phyloP scores from a whole-genome alignment of 23 tunicate species.

The Diplosoma virens region DNA sequence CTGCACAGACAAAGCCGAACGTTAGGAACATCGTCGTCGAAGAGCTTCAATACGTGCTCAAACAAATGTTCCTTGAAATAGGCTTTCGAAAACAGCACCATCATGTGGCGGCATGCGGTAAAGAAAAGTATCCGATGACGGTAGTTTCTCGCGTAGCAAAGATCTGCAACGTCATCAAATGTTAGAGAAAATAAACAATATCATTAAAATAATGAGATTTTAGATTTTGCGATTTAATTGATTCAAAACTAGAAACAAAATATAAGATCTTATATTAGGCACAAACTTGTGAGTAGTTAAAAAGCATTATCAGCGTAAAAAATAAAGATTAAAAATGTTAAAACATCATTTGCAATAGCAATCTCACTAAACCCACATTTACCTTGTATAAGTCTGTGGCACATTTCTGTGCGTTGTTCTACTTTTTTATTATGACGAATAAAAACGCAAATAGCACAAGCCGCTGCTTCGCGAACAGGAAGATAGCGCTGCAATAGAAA shows the following conservation, averaged over 20 bases:
- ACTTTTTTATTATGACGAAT: constrained; percentile 59
- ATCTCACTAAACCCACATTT: background rate
- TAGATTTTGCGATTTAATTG: too few relatives aligned
- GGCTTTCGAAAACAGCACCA: constrained; percentile 58
- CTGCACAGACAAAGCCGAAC: constrained; percentile 77
- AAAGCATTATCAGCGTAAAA: too few relatives aligned
- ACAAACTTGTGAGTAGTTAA: too few relatives aligned
- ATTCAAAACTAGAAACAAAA: too few relatives aligned
- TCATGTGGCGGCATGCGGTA: constrained; percentile 69
- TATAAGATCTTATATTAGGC: too few relatives aligned
- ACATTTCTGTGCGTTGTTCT: constrained; percentile 75
- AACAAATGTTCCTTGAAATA: constrained; percentile 75
- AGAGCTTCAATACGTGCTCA: constrained; percentile 60
- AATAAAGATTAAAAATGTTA: too few relatives aligned
- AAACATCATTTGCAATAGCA: too few relatives aligned
- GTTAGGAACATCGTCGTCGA: constrained; percentile 61
- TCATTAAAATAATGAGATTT: background rate
- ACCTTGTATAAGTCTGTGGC: constrained; percentile 72
- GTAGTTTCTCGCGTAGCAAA: constrained; percentile 51
- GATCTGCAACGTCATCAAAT: too few relatives aligned
- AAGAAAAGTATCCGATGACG: constrained; percentile 69
- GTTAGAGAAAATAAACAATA: background rate
- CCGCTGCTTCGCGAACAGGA: constrained; percentile 77
- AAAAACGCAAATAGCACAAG: constrained; percentile 68
- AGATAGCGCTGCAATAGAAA: constrained; percentile 54